Conservation (phyloP, 2,888 invertebrate genomes). For the Lomographa bimaculata region DNA sequence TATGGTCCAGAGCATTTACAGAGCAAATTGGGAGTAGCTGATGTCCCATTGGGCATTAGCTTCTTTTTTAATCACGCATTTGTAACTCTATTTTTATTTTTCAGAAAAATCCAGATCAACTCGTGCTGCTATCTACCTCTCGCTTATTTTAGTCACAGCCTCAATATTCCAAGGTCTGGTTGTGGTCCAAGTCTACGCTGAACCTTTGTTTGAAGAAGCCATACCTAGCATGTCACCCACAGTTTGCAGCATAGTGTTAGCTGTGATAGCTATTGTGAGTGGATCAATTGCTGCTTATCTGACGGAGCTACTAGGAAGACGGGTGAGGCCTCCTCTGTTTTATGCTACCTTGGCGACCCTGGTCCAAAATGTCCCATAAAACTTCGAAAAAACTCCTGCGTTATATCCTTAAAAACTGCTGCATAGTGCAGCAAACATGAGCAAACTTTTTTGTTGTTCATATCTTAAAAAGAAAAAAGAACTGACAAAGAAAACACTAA, state of each 20-base stretch:
- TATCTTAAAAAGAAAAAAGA: too few species aligned
- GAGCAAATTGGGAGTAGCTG: too few species aligned
- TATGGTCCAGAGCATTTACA: too few species aligned
- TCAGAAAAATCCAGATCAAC: constrained; percentile 59
- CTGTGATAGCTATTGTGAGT: constrained; percentile 42
- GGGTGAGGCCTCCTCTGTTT: constrained; percentile 43
- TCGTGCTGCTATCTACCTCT: constrained; percentile 48
- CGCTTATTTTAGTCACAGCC: constrained; percentile 44
- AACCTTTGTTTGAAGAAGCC: constrained; percentile 56
- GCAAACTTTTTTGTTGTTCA: too few species aligned
- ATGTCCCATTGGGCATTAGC: too few species aligned
- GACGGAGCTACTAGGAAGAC: constrained; percentile 56
- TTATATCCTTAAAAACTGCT: too few species aligned
- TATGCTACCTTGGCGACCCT: too few species aligned
- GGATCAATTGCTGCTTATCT: constrained; percentile 56
- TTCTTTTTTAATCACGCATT: too few species aligned
- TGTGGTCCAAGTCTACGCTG: constrained; percentile 63
- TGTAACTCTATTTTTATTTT: constrained; percentile 12
- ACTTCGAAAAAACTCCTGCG: neutral
- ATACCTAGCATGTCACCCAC: constrained; percentile 56
- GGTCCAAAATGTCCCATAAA: too few species aligned
- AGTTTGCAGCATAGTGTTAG: constrained; percentile 52
- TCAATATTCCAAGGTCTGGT: constrained; percentile 63
- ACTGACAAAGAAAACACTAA: too few species aligned
- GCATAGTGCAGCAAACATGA: too few species aligned